These are phyloP conservation scores for Tetranychus cinnabarinus DNA, from an alignment of 1,140 invertebrate genomes.

Conservation along the genomic window DNA sequence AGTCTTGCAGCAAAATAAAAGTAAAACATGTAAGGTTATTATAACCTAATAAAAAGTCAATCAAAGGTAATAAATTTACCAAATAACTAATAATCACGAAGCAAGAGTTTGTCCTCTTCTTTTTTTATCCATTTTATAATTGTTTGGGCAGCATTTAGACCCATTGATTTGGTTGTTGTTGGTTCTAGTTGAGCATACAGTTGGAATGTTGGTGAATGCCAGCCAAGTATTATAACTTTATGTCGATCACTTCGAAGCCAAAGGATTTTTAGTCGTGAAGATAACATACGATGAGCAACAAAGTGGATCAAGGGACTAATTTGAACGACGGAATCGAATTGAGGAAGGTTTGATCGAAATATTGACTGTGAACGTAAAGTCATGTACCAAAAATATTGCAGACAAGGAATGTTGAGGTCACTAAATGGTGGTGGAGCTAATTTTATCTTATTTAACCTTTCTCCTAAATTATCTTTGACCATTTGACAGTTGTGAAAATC, in stretches of 20 bases:
- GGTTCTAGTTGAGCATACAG: slow-evolving; percentile 10
- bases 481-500: slow-evolving; percentile 11
- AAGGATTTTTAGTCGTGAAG: slow-evolving; percentile 8
- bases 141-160: slow-evolving; percentile 1
- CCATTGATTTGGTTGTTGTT: slow-evolving; percentile 2
- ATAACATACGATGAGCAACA: slow-evolving; percentile 6
- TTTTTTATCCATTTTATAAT: slow-evolving; percentile 11
- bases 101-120: slow-evolving; percentile 9
- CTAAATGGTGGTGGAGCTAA: background rate
- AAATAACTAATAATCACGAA: slow-evolving; percentile 6
- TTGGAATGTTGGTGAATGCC: slow-evolving; percentile 10
- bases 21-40: too few relatives aligned
- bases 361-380: background rate
- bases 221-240: slow-evolving; percentile 4
- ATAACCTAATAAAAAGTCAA: too few relatives aligned
- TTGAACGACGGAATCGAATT: background rate
- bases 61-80: too few relatives aligned
- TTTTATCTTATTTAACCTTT: slow-evolving; percentile 2
- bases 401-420: slow-evolving; percentile 3
- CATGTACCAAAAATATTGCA: slow-evolving; percentile 10
- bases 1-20: too few relatives aligned
- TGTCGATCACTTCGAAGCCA: slow-evolving; percentile 7
- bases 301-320: slow-evolving; percentile 7
- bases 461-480: background rate
- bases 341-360: background rate